Conservation (phyloP, 1,140 invertebrate genomes). For the Pentalonia nigronervosa region DNA sequence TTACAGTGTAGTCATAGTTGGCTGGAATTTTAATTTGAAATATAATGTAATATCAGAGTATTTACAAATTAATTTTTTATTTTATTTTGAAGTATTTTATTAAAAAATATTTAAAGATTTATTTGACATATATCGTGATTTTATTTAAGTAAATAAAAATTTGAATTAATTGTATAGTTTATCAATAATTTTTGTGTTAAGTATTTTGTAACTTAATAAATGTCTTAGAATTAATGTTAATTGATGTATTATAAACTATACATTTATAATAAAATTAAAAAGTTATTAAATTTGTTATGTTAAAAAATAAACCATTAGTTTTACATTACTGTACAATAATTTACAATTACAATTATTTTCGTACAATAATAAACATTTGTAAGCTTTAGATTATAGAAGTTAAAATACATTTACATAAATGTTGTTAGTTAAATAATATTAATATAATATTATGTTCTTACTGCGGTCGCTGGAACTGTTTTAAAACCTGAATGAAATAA, state of each 20-base stretch:
- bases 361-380: neutral
- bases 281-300: neutral
- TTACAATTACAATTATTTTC: neutral
- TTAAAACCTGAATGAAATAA: slow-evolving; percentile 50
- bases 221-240: neutral
- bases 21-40: neutral
- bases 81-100: neutral
- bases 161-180: too few species aligned
- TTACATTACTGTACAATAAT: neutral
- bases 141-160: neutral
- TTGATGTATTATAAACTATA: neutral
- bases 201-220: neutral
- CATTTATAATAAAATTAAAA: neutral
- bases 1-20: neutral
- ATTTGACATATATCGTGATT: too few species aligned
- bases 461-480: slow-evolving; percentile 54
- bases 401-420: neutral
- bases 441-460: slow-evolving; percentile 15
- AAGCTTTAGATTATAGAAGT: neutral
- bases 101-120: too few species aligned
- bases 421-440: neutral
- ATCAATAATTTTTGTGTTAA: neutral
- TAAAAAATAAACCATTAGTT: neutral
- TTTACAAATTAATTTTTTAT: neutral
- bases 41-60: neutral